A percentile compares a stretch with the other conserved stretches of the same genome.
phyloP scores from a whole-genome alignment of 53 echinoderm and acorn worm species.

The Apostichopus leukothele region DNA sequence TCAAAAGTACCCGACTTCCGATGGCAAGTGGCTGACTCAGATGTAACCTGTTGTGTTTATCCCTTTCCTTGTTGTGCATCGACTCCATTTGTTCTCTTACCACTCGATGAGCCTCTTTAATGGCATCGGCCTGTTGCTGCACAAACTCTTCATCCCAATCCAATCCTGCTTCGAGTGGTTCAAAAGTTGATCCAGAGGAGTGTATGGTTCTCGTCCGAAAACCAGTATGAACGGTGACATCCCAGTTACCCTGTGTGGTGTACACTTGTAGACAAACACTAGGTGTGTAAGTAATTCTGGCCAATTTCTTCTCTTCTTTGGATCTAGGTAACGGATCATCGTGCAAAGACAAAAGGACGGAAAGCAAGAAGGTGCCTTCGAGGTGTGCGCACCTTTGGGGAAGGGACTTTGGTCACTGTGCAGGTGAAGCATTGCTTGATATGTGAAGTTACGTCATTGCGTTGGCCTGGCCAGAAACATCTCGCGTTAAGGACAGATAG shows the following conservation, averaged over 20 bases:
- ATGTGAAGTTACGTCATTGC: conserved; percentile 49
- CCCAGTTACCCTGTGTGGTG: conserved; percentile 49
- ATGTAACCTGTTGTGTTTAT: neutral
- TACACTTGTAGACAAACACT: conserved; percentile 46
- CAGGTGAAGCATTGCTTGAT: conserved; percentile 60
- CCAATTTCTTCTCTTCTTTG: conserved; percentile 26
- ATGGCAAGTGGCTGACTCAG: conserved; percentile 23
- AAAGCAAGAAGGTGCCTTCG: conserved; percentile 54
- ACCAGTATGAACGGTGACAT: conserved; percentile 48
- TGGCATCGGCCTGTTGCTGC: conserved; percentile 18
- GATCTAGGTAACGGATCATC: conserved; percentile 35
- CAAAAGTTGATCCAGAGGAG: conserved; percentile 55
- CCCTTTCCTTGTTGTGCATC: neutral
- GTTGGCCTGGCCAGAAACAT: neutral
- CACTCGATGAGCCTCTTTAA: neutral
- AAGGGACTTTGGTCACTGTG: conserved; percentile 46
- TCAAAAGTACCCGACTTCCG: conserved; percentile 47
- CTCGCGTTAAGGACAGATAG: neutral
- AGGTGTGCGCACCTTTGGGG: conserved; percentile 45
- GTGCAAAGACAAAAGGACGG: conserved; percentile 48
- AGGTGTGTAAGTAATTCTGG: conserved; percentile 48
- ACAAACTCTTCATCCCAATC: conserved; percentile 53
- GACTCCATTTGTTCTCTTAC: neutral
- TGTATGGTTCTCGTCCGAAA: conserved; percentile 50
- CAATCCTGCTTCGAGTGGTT: conserved; percentile 22